A percentile compares a stretch with the other conserved stretches of the same genome.
phyloP scores from a whole-genome alignment of 1,140 invertebrate genomes.

The Drosophila kanapiae region DNA sequence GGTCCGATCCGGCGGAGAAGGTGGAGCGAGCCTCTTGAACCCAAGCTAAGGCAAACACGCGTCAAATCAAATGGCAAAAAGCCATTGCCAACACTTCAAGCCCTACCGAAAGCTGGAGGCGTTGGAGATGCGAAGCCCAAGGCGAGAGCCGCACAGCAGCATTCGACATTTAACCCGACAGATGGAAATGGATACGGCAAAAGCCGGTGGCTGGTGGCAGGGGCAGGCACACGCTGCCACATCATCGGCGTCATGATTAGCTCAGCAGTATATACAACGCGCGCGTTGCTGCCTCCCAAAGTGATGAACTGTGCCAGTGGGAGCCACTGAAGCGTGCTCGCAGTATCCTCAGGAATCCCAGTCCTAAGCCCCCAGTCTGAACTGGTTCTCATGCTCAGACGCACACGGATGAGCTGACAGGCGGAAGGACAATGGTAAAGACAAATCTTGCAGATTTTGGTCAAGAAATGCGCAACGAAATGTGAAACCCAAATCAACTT shows the following conservation, averaged over 20 bases:
- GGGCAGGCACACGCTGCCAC: slow-evolving; percentile 26
- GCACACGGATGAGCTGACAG: slow-evolving; percentile 36
- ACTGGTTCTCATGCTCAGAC: slow-evolving; percentile 51
- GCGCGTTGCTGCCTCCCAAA: slow-evolving; percentile 15
- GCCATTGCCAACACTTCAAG: slow-evolving; percentile 52
- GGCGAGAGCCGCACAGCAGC: slow-evolving; percentile 11
- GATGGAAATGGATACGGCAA: slow-evolving; percentile 37
- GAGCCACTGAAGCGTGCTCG: slow-evolving; percentile 17
- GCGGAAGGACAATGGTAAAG: slow-evolving; percentile 47
- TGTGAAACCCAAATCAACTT: slow-evolving; percentile 67
- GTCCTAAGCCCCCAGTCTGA: slow-evolving; percentile 27
- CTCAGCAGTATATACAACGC: slow-evolving; percentile 41
- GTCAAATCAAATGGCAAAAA: slow-evolving; percentile 66
- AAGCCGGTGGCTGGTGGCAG: neutral
- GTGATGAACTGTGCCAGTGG: slow-evolving; percentile 66
- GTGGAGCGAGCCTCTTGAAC: slow-evolving; percentile 6
- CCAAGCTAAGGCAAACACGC: slow-evolving; percentile 36
- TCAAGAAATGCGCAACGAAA: slow-evolving; percentile 73
- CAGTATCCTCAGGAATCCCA: neutral
- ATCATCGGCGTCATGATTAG: slow-evolving; percentile 69
- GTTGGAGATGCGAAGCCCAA: neutral
- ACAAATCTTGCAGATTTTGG: slow-evolving; percentile 75
- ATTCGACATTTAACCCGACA: slow-evolving; percentile 54
- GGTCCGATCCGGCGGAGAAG: neutral
- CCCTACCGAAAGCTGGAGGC: neutral